A percentile compares a stretch with the other conserved stretches of the same genome.
Evolutionary conservation across 2,113 vertebrate species (phyloP).

Genomic region (Pachycephala philippinensis): DNA sequence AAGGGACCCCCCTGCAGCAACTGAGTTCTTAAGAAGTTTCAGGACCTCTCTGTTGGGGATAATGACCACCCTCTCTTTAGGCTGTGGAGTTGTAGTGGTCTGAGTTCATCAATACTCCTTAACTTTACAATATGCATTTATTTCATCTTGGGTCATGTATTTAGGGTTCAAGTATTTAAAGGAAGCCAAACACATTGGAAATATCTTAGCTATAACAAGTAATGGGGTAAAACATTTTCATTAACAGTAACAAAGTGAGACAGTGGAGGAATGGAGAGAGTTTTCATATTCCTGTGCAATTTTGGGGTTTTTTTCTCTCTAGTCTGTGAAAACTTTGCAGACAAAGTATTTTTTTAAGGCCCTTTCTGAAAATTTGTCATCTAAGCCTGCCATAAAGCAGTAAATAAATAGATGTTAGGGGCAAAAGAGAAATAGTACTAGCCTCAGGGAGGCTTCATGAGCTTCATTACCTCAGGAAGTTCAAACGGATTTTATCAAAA

Average conservation of each 20-base stretch:
- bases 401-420: not conserved
- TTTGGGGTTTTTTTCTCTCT: rapidly evolving
- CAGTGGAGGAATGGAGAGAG: not conserved
- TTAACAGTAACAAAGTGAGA: not conserved
- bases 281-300: not conserved
- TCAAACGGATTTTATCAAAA: not conserved
- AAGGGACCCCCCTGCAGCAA: not conserved
- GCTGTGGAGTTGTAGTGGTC: not conserved
- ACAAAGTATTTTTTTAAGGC: not conserved
- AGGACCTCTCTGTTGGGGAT: not conserved
- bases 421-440: not conserved
- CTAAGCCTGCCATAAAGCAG: not conserved
- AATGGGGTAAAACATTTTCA: not conserved
- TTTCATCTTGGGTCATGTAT: not conserved
- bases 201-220: not conserved
- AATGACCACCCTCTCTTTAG: not conserved
- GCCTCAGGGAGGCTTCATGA: not conserved
- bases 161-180: not conserved
- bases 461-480: not conserved
- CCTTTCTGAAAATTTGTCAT: not conserved
- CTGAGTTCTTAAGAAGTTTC: not conserved
- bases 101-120: not conserved
- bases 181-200: not conserved
- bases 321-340: not conserved
- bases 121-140: not conserved